These are phyloP conservation scores for Chelonoidis abingdonii DNA, from an alignment of 2,113 vertebrate species.

Conservation along the genomic window DNA sequence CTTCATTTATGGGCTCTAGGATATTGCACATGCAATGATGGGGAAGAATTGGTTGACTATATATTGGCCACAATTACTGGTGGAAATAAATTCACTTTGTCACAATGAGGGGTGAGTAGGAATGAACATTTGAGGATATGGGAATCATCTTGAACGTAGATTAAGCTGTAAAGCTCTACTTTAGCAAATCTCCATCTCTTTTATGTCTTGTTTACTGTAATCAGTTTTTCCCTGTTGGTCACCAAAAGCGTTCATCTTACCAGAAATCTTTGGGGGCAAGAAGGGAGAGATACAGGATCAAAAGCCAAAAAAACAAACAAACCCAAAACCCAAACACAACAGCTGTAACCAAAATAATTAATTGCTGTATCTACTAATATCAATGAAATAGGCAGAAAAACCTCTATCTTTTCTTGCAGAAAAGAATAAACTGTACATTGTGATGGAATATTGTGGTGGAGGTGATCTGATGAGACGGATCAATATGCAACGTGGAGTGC, in stretches of 20 bases:
- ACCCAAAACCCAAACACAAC: background rate
- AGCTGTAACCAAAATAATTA: background rate
- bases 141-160: background rate
- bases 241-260: background rate
- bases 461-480: conserved; percentile 93
- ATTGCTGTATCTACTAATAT: background rate
- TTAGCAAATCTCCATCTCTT: background rate
- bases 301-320: background rate
- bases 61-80: background rate
- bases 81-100: background rate
- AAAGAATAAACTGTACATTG: conserved; percentile 84
- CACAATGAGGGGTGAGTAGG: background rate
- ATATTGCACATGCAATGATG: background rate
- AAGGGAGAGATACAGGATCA: background rate
- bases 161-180: background rate
- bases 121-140: background rate
- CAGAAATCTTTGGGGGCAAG: background rate
- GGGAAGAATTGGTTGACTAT: background rate
- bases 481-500: conserved; percentile 84
- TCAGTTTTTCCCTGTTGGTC: background rate
- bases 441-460: conserved; percentile 96
- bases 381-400: conserved; percentile 19
- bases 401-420: conserved; percentile 79
- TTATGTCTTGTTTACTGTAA: background rate
- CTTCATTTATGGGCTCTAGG: background rate